Evolutionary conservation across 2,113 vertebrate genomes (phyloP), one percentile per base, ranked within the genome.

Genomic region (Coptodon bakossiorum): DNA sequence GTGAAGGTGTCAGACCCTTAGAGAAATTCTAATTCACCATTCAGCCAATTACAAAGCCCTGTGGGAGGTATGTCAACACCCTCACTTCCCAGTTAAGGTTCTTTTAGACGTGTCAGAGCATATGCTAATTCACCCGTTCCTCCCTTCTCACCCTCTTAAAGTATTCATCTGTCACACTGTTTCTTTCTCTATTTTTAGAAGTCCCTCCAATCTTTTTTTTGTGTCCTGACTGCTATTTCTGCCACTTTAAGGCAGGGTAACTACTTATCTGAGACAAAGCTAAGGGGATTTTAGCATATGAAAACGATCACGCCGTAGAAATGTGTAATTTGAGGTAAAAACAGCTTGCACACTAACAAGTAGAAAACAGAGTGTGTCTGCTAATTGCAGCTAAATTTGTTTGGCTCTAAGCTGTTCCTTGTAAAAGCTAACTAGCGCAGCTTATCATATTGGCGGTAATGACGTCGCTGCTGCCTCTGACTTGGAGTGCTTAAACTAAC

Each of bases 11-110:
- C 86, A 85, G 86, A 91, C 43, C 81, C 81, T 48, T 24, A 59
- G 76, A 85, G 84, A 73, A 86, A 87, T 43, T 82, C 43, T 43
- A 89, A 84, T 83, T 94, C 86, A 90, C 93, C 66, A 29, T 61
- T 83, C 82, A 88, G 90, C 86, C 93, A 94, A 92, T 95, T 96
- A 95, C 88, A 87, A 76, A 14, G 27, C 45, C 83, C 83, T 9
- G 2, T 68, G 45, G 59, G 45, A 6, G 17, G 17, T 29, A 50
- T 85, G 36, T 83, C 53, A 78, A 56, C 83, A 34, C 85, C 78
- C 8, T 22, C 63, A 36, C 81, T 57, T 84, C 71, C 50, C 38
- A 85, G 34, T 90, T 82, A 36, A 50, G 61, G 24, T 59, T 45
- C 71, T 71, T 85, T 90, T 80, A 87, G 87, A 88, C 73, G 68